phyloP scores from a whole-genome alignment of 2,888 invertebrate genomes.

The Tetanocera ferruginea region DNA sequence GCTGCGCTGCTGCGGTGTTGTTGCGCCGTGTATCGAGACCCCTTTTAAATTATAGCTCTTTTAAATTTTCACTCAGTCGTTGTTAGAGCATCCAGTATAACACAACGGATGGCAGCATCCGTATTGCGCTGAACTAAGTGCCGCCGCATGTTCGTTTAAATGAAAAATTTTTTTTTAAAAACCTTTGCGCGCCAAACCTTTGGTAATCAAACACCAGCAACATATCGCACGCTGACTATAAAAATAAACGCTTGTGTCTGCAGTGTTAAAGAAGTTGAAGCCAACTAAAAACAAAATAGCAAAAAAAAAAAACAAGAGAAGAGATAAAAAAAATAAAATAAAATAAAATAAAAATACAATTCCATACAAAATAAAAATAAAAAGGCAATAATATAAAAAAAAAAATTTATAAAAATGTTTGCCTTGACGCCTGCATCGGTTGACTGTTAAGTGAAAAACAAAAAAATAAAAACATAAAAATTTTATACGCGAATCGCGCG shows the following conservation, averaged over 20 bases:
- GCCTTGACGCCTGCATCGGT: slow-evolving; percentile 13
- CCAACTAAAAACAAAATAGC: neutral
- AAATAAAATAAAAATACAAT: neutral
- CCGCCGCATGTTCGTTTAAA: neutral
- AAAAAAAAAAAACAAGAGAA: neutral
- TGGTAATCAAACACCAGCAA: slow-evolving; percentile 4
- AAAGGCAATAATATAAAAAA: slow-evolving; percentile 5
- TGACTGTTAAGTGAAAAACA: neutral
- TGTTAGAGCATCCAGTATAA: slow-evolving; percentile 60
- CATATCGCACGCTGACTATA: neutral
- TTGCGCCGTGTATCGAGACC: slow-evolving; percentile 26
- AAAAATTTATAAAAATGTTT: slow-evolving; percentile 1
- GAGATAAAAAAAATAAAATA: neutral
- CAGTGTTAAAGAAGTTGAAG: neutral
- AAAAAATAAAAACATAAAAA: no score
- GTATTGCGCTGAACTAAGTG: neutral
- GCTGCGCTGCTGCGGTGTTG: neutral
- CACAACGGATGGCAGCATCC: slow-evolving; percentile 35
- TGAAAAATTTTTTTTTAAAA: slow-evolving; percentile 2
- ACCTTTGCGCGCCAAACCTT: slow-evolving; percentile 34
- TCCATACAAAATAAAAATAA: neutral
- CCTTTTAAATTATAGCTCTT: slow-evolving; percentile 60
- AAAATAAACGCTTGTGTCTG: neutral
- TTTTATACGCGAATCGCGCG: slow-evolving; percentile 24
- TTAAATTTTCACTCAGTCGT: slow-evolving; percentile 66